A percentile compares a stretch with the other conserved stretches of the same genome.
Conservation (phyloP, 1,140 invertebrate species). For the Paramacrobiotus metropolitanus region DNA sequence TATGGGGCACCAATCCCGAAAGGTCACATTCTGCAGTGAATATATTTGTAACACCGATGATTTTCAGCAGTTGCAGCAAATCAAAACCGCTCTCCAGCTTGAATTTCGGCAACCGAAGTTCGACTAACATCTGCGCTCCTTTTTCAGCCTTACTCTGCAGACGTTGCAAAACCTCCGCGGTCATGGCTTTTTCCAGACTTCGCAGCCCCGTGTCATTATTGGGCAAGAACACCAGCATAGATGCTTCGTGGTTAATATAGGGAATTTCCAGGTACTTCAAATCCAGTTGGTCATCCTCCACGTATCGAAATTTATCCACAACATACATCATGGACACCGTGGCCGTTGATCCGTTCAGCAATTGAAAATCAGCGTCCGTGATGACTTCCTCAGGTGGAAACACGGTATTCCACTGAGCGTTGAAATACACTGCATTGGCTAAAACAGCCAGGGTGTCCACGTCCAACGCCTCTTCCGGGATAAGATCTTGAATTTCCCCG, state of each 20-base stretch:
- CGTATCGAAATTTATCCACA: neutral
- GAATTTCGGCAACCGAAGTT: neutral
- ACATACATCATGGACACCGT: neutral
- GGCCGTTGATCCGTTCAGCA: slow-evolving; percentile 17
- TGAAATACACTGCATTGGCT: slow-evolving; percentile 63
- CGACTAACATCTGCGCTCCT: neutral
- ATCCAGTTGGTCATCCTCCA: slow-evolving; percentile 27
- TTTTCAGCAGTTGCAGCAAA: neutral
- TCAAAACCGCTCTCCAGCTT: neutral
- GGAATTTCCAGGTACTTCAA: slow-evolving; percentile 38
- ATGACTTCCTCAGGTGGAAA: slow-evolving; percentile 38
- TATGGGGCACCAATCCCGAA: neutral
- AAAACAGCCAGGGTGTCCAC: slow-evolving; percentile 36
- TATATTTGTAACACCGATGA: neutral
- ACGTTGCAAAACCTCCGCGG: neutral
- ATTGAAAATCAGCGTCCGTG: slow-evolving; percentile 38
- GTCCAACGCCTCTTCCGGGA: too few species aligned
- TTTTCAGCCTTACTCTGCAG: neutral
- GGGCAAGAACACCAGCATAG: slow-evolving; percentile 18
- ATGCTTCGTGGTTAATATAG: slow-evolving; percentile 33
- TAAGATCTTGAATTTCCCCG: too few species aligned
- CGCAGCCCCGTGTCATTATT: slow-evolving; percentile 10
- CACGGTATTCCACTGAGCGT: slow-evolving; percentile 45
- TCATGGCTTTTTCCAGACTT: neutral
- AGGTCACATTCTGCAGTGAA: neutral